Evolutionary conservation across 2,888 invertebrate species (phyloP), one percentile per base, ranked within the genome.

Genomic region (Polylopha cassiicola): DNA sequence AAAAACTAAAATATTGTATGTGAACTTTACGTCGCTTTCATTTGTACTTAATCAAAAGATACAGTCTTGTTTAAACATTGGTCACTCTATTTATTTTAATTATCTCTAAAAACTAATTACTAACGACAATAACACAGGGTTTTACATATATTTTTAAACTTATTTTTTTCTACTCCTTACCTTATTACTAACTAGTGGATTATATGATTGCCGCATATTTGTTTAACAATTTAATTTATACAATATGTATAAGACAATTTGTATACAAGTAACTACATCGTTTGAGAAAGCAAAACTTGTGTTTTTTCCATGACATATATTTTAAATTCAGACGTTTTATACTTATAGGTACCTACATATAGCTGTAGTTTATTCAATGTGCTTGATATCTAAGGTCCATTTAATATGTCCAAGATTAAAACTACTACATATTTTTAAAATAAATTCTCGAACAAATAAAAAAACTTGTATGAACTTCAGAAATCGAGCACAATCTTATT

Each of bases 1-100:
- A 47, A 52, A 53, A 39, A 46, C 45, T 51, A 44, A 33, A 51
- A 37, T 44, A 42, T 47, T 41, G 21, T 23, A 37, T 15, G 34
- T 36, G 30, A 18, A 33, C 16, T 31, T 16, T 22, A 30, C n/a
- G 14, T 48, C 44, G 43, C 43, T 33, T 64, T 55, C 44, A 50
- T 80, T 79, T 81, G 81, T 81, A 84, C 82, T 81, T 72, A 80
- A 57, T 65, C 62, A 65, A 68, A 62, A 65, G 57, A 57, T 65
- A 76, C 79, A 82, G 82, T 82, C 82, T 82, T 77, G 65, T 73
- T 72, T 73, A 65, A 50, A 66, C 59, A 74, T 82, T 82, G 82
- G 82, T 82, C 82, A 73, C 68, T 69, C 59, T 51, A 63, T 53
- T 39, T 39, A 51, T 47, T 44, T 37, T 14, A 26, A 37, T 44